Conservation (phyloP, 2,113 vertebrate species). For the Oxygymnocypris stewartii region DNA sequence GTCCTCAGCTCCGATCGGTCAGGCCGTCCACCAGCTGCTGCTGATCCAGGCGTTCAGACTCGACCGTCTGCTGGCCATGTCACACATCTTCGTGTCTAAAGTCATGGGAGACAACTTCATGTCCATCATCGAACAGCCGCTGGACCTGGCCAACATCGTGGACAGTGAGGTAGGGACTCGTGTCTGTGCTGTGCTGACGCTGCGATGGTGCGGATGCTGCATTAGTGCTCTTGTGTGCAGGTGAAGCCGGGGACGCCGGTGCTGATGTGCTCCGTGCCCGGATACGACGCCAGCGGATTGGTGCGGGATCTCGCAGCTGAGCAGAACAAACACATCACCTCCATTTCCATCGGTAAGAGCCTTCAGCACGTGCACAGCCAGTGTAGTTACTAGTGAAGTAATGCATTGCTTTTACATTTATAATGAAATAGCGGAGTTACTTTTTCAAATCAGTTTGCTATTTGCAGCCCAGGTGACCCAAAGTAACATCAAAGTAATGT, state of each 20-base stretch:
- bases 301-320: constrained; percentile 95
- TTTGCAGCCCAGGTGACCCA: no score
- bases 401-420: background rate
- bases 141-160: constrained; percentile 92
- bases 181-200: background rate
- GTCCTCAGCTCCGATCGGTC: constrained; percentile 85
- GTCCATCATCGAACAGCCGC: constrained; percentile 95
- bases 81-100: constrained; percentile 89
- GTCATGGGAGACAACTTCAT: constrained; percentile 95
- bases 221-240: constrained; percentile 64
- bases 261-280: constrained; percentile 96
- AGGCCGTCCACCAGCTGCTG: constrained; percentile 91
- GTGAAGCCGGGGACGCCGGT: constrained; percentile 97
- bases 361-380: background rate
- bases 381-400: background rate
- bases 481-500: no score
- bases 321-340: constrained; percentile 95
- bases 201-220: background rate
- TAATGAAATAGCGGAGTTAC: background rate
- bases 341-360: constrained; percentile 93
- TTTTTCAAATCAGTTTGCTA: background rate
- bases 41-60: constrained; percentile 94
- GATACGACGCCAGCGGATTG: constrained; percentile 94
- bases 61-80: constrained; percentile 92
- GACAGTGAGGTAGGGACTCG: constrained; percentile 84